These are phyloP conservation scores for Thamnophis elegans DNA, from an alignment of 2,797 vertebrate genomes.

Conservation along the genomic window DNA sequence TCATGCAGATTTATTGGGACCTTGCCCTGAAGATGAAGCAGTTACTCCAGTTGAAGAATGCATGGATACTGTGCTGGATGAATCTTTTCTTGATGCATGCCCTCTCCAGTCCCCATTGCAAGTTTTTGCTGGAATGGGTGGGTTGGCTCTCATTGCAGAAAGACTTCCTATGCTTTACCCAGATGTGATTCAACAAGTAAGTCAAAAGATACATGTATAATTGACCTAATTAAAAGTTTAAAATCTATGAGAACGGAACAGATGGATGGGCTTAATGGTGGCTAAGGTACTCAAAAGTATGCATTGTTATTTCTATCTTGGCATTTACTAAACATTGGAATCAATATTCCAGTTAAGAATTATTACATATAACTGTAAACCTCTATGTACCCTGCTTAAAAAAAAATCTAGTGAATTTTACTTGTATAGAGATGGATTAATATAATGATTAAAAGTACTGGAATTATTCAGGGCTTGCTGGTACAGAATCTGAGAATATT, in stretches of 20 bases:
- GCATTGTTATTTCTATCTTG: not conserved
- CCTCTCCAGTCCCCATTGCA: conserved; percentile 97
- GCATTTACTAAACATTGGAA: not conserved
- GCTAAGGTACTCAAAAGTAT: not conserved
- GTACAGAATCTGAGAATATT: not conserved
- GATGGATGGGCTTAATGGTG: not conserved
- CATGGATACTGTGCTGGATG: conserved; percentile 87
- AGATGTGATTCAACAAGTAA: conserved; percentile 97
- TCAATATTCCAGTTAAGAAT: conserved; percentile 1
- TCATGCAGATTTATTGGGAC: conserved; percentile 87
- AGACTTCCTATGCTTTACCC: conserved; percentile 98
- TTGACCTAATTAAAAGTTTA: not conserved
- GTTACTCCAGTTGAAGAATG: conserved; percentile 89
- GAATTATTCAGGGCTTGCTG: not conserved
- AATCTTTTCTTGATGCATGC: conserved; percentile 90
- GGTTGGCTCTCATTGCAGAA: conserved; percentile 95
- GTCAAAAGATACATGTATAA: conserved; percentile 42
- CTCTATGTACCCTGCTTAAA: not conserved
- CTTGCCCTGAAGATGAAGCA: conserved; percentile 90
- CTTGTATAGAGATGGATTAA: not conserved
- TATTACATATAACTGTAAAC: not conserved
- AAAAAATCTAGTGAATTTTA: not conserved
- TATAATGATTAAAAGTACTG: not conserved
- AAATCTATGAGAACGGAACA: not conserved
- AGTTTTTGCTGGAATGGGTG: conserved; percentile 98